A percentile compares a stretch with the other conserved stretches of the same genome.
These are phyloP conservation scores for Drymodes brunneopygia DNA, from an alignment of 2,113 vertebrate species.

Conservation along the genomic window DNA sequence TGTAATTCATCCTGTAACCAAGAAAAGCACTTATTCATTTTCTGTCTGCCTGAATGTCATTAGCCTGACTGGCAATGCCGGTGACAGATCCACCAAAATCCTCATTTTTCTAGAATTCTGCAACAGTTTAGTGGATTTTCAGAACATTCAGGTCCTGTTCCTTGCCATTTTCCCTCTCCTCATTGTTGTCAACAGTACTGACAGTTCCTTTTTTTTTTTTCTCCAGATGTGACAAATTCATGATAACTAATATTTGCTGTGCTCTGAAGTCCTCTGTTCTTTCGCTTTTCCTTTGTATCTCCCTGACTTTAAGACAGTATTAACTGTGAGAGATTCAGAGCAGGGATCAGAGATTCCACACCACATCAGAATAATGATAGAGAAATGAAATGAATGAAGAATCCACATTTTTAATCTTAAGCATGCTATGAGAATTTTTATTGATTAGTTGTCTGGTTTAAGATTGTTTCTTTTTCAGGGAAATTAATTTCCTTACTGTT, in stretches of 20 bases:
- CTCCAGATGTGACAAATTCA: neutral
- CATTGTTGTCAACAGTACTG: neutral
- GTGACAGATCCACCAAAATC: neutral
- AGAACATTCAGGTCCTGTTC: neutral
- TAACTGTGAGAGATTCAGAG: neutral
- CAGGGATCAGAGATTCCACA: neutral
- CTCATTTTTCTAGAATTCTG: neutral
- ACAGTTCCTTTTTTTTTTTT: neutral
- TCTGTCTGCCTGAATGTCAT: neutral
- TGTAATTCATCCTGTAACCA: neutral
- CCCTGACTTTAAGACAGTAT: neutral
- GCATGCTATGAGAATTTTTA: neutral
- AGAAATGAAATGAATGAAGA: neutral
- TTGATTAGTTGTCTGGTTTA: neutral
- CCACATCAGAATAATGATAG: neutral
- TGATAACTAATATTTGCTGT: rapidly evolving
- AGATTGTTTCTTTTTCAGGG: neutral
- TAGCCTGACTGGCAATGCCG: neutral
- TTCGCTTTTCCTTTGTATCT: neutral
- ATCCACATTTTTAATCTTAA: neutral
- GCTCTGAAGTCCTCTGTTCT: neutral
- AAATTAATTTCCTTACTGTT: neutral
- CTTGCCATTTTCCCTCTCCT: neutral
- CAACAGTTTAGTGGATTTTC: neutral
- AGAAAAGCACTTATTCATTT: neutral